phyloP scores from a whole-genome alignment of 2,797 vertebrate species.

The Alouatta caraya region DNA sequence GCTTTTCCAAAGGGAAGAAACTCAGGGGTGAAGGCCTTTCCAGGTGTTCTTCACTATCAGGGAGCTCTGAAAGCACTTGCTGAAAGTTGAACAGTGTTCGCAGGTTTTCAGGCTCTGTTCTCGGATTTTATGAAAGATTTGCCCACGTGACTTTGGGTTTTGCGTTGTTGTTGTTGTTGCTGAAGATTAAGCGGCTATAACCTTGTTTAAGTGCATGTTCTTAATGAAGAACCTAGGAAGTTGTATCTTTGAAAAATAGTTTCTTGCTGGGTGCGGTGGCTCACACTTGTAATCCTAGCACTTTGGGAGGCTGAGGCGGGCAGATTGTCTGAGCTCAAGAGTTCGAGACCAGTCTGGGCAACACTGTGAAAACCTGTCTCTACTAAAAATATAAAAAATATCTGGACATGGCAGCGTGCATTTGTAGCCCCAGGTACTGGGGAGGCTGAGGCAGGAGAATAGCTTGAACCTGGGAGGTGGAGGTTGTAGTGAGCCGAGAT shows the following conservation, averaged over 20 bases:
- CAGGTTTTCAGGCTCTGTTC: too few relatives aligned
- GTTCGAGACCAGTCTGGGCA: too few relatives aligned
- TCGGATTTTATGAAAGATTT: neutral
- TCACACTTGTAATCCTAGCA: too few relatives aligned
- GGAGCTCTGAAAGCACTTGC: neutral
- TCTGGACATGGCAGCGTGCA: too few relatives aligned
- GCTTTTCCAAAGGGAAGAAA: neutral
- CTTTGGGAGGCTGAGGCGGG: too few relatives aligned
- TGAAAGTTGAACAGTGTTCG: neutral
- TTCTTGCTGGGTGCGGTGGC: neutral
- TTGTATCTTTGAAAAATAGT: neutral
- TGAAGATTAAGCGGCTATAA: neutral
- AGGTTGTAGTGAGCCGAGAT: too few relatives aligned
- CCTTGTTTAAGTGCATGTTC: neutral
- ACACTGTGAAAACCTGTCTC: too few relatives aligned
- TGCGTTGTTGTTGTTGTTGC: neutral
- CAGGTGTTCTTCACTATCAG: neutral
- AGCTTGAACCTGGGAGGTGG: too few relatives aligned
- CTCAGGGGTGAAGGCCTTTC: neutral
- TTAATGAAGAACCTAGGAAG: neutral
- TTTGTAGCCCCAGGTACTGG: too few relatives aligned
- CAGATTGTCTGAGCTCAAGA: too few relatives aligned
- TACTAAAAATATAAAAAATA: too few relatives aligned
- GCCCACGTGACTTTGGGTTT: neutral
- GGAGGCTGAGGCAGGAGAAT: too few relatives aligned